Percentiles rank a stretch among this genome's conserved stretches.
These are phyloP conservation scores for Stegodyphus mimosarum DNA, from an alignment of 1,140 invertebrate genomes.

Conservation along the genomic window DNA sequence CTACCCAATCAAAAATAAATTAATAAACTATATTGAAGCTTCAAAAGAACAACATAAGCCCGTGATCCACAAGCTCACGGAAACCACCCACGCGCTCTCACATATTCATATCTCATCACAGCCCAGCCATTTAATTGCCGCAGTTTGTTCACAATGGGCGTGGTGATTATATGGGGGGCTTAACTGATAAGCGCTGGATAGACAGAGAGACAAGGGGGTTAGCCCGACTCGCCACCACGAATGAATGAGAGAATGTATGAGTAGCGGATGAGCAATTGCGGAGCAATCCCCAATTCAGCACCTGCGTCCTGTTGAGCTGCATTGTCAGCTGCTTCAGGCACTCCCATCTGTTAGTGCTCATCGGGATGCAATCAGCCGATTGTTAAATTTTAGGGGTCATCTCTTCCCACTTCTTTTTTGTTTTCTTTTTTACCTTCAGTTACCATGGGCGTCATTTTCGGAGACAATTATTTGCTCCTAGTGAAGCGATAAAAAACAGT, in stretches of 20 bases:
- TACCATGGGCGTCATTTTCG: too few relatives aligned
- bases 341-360: conserved; percentile 49
- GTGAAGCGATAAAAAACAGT: too few relatives aligned
- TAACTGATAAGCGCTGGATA: conserved; percentile 36
- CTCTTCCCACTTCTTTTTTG: too few relatives aligned
- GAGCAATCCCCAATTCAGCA: conserved; percentile 42
- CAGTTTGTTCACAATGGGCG: conserved; percentile 56
- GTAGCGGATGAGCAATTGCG: conserved; percentile 50
- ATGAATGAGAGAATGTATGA: conserved; percentile 7
- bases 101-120: conserved; percentile 52
- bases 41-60: too few relatives aligned
- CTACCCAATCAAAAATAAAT: too few relatives aligned
- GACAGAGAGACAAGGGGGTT: neutral
- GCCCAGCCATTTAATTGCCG: conserved; percentile 46
- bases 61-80: too few relatives aligned
- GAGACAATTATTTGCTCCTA: too few relatives aligned
- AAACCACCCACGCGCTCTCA: conserved; percentile 8
- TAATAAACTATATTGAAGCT: too few relatives aligned
- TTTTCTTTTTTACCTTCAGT: too few relatives aligned
- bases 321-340: conserved; percentile 41
- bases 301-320: conserved; percentile 50
- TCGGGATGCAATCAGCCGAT: conserved; percentile 39
- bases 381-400: conserved; percentile 14
- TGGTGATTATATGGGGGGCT: conserved; percentile 52
- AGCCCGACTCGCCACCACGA: neutral